Evolutionary conservation across 2,113 vertebrate species (phyloP).

Genomic region (Pteruthius melanotis): DNA sequence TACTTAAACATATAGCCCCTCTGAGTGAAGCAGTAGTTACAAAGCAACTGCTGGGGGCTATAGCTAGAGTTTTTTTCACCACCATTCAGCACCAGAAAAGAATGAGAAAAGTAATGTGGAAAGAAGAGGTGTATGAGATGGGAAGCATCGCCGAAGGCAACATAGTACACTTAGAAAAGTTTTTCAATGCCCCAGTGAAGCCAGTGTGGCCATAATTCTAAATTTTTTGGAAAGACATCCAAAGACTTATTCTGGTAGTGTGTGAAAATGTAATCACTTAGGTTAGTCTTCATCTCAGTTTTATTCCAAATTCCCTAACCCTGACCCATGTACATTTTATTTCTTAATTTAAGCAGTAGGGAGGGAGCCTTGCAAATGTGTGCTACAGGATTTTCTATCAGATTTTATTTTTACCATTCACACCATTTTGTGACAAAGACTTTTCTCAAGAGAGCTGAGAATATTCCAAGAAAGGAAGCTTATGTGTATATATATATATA

Average conservation of each 20-base stretch:
- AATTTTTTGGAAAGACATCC: background rate
- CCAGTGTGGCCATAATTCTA: background rate
- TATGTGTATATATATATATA: background rate
- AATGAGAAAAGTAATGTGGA: background rate
- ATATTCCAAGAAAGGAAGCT: background rate
- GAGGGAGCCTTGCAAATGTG: background rate
- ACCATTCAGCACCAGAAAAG: background rate
- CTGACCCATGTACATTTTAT: background rate
- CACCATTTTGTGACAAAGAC: background rate
- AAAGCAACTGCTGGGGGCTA: background rate
- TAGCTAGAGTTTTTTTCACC: background rate
- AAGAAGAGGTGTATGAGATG: background rate
- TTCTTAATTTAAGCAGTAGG: background rate
- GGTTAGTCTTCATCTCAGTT: background rate
- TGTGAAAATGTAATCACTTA: background rate
- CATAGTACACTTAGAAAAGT: background rate
- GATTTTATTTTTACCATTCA: background rate
- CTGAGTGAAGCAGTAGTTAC: background rate
- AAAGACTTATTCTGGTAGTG: background rate
- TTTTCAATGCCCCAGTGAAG: background rate
- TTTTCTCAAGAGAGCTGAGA: background rate
- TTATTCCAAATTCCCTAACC: background rate
- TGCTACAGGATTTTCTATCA: background rate
- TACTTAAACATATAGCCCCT: slow-evolving; percentile 17
- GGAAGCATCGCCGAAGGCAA: background rate